Conservation (phyloP, 2,888 invertebrate species). For the Ganaspis brasiliensis region DNA sequence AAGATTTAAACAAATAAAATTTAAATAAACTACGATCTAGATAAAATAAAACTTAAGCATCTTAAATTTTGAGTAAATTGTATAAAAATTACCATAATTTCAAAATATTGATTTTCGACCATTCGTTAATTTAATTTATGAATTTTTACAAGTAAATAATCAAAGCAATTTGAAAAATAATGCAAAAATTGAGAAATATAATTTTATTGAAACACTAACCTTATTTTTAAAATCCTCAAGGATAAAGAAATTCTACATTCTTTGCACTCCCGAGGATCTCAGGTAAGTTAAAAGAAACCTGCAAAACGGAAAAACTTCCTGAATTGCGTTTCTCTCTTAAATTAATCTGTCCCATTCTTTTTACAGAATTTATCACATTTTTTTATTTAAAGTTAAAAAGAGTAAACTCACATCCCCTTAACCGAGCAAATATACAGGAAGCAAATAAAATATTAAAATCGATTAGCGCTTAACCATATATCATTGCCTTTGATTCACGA, state of each 20-base stretch:
- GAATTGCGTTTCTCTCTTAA: not conserved
- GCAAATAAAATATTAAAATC: slow-evolving; percentile 4
- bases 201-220: slow-evolving; percentile 44
- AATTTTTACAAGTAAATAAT: no score
- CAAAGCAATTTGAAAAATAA: no score
- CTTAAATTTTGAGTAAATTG: no score
- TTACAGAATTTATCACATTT: not conserved
- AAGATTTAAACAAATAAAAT: no score
- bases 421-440: not conserved
- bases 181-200: not conserved
- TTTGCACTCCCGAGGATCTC: slow-evolving; percentile 3
- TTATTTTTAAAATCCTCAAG: slow-evolving; percentile 40
- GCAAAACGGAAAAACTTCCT: not conserved
- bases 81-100: no score
- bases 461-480: not conserved
- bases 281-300: slow-evolving; percentile 7
- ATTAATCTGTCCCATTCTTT: not conserved
- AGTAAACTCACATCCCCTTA: not conserved
- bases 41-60: no score
- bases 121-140: no score
- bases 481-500: not conserved
- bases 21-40: no score
- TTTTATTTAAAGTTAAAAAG: not conserved
- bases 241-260: slow-evolving; percentile 32
- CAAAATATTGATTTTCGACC: no score